Evolutionary conservation across 2,888 invertebrate genomes (phyloP).

Genomic region (Acanthopleura granulata): DNA sequence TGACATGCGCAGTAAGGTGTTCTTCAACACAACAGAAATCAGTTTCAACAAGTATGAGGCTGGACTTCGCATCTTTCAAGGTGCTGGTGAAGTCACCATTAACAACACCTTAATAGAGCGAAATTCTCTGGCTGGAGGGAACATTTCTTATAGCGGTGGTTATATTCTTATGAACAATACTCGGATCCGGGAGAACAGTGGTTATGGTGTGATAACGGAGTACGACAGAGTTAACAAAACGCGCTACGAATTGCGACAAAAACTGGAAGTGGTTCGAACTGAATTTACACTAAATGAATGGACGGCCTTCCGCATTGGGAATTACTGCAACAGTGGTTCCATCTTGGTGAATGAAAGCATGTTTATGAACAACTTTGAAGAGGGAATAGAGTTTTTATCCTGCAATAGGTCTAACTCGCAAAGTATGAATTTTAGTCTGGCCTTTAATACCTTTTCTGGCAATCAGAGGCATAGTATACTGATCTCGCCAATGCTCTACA

Average conservation of each 20-base stretch:
- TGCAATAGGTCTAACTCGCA: constrained; percentile 78
- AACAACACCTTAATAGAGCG: constrained; percentile 90
- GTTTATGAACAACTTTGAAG: constrained; percentile 84
- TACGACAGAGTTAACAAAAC: constrained; percentile 61
- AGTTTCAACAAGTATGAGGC: constrained; percentile 86
- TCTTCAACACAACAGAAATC: constrained; percentile 85
- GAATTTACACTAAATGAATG: constrained; percentile 89
- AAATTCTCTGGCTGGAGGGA: constrained; percentile 83
- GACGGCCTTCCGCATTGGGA: constrained; percentile 90
- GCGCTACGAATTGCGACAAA: constrained; percentile 48
- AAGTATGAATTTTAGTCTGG: constrained; percentile 64
- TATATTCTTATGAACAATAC: constrained; percentile 91
- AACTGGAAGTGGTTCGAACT: constrained; percentile 80
- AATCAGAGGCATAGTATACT: constrained; percentile 64
- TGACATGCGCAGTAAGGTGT: constrained; percentile 89
- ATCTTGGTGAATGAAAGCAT: constrained; percentile 88
- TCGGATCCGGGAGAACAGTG: constrained; percentile 86
- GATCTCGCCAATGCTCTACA: constrained; percentile 65
- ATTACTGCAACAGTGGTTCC: constrained; percentile 80
- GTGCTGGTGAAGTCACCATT: constrained; percentile 94
- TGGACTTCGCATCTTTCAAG: constrained; percentile 89
- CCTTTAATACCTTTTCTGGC: constrained; percentile 57
- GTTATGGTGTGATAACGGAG: constrained; percentile 74
- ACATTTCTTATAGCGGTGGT: constrained; percentile 95
- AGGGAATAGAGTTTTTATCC: constrained; percentile 85